Conservation (phyloP, 2,113 vertebrate species). For the Uropsilus gracilis region DNA sequence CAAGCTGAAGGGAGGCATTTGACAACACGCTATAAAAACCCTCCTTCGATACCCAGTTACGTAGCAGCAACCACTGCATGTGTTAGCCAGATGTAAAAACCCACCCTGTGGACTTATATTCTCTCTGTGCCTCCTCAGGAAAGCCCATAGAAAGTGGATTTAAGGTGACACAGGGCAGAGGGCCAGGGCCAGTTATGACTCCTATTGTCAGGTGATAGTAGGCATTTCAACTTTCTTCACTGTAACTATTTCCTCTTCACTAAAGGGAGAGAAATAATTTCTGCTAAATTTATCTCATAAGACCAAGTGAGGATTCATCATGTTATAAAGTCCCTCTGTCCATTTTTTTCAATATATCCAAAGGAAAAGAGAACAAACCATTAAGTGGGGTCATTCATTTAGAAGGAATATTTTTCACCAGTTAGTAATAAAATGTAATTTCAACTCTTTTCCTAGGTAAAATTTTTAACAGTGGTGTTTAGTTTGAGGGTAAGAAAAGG, state of each 20-base stretch:
- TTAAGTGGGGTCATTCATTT: not conserved
- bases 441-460: conserved; percentile 29
- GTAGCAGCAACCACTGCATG: not conserved
- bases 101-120: not conserved
- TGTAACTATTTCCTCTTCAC: not conserved
- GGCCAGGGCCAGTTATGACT: not conserved
- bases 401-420: not conserved
- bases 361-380: not conserved
- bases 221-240: not conserved
- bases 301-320: not conserved
- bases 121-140: not conserved
- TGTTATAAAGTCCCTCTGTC: not conserved
- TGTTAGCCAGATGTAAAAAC: not conserved
- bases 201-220: not conserved
- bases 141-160: not conserved
- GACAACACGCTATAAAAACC: not conserved
- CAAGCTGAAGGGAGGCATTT: not conserved
- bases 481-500: not conserved
- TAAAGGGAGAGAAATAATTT: not conserved
- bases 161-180: not conserved
- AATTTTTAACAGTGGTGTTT: not conserved
- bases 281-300: not conserved
- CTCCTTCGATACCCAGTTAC: not conserved
- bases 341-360: not conserved
- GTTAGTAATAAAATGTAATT: not conserved